phyloP scores from a whole-genome alignment of 2,113 vertebrate species.

The Malurus elegans region DNA sequence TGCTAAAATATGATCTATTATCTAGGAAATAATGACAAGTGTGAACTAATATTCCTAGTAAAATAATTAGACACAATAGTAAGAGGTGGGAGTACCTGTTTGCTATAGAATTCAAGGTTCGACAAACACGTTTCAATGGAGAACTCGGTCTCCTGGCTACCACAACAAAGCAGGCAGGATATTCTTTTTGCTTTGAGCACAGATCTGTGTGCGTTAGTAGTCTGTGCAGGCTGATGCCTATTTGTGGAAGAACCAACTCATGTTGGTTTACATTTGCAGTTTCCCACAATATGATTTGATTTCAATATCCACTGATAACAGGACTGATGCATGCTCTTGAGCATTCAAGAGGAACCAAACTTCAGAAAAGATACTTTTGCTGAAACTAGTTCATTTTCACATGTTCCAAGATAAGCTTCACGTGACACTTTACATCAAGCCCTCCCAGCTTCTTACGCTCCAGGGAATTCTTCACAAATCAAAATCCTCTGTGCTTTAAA shows the following conservation, averaged over 20 bases:
- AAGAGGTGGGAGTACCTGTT: neutral
- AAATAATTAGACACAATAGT: neutral
- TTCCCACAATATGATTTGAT: constrained; percentile 2
- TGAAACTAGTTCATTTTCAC: constrained; percentile 18
- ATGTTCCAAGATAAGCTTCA: neutral
- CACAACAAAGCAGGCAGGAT: constrained; percentile 14
- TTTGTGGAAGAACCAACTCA: neutral
- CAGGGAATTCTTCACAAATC: neutral
- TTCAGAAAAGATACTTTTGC: neutral
- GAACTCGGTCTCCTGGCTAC: constrained; percentile 2
- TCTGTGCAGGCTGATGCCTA: neutral
- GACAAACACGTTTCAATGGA: neutral
- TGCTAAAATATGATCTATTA: neutral
- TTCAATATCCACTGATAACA: neutral
- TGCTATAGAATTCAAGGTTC: neutral
- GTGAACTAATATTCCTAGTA: neutral
- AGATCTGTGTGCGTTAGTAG: neutral
- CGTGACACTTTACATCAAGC: neutral
- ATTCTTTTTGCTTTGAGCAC: constrained; percentile 1
- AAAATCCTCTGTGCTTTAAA: neutral
- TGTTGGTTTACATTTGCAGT: neutral
- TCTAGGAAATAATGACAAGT: neutral
- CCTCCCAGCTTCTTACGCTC: neutral
- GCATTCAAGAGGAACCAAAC: neutral
- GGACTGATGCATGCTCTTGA: neutral